Percentiles rank a stretch among this genome's conserved stretches.
These are phyloP conservation scores for Nannospalax galili DNA, from an alignment of 2,113 vertebrate genomes.

Conservation along the genomic window DNA sequence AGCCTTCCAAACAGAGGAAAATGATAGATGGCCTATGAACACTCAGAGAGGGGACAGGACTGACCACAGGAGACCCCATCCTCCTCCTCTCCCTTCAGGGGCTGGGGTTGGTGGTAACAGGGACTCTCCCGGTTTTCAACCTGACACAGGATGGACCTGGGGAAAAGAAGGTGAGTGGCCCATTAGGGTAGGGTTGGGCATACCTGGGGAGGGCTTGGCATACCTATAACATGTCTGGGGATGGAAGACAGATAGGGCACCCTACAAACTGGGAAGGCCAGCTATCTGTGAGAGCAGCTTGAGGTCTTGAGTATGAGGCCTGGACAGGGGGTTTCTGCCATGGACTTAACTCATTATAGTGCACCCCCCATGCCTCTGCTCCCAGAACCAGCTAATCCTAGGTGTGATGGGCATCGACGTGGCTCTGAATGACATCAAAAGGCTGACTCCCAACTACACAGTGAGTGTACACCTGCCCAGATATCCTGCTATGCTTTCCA, in stretches of 20 bases:
- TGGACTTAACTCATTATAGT: background rate
- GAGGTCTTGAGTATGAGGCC: background rate
- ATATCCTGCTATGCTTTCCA: background rate
- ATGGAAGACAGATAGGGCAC: background rate
- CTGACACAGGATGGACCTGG: constrained; percentile 91
- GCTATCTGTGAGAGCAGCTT: background rate
- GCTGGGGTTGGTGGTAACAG: constrained; percentile 96
- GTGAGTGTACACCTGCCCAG: constrained; percentile 83
- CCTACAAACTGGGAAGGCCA: background rate
- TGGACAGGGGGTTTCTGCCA: background rate
- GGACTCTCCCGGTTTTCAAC: constrained; percentile 98
- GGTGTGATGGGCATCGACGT: constrained; percentile 99
- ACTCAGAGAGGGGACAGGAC: background rate
- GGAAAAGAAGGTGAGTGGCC: constrained; percentile 88
- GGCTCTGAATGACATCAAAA: constrained; percentile 97
- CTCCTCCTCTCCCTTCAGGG: constrained; percentile 86
- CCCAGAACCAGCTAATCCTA: constrained; percentile 97
- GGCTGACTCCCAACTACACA: constrained; percentile 95
- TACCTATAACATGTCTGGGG: background rate
- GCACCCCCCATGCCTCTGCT: constrained; percentile 1
- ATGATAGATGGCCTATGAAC: background rate
- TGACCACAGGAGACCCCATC: background rate
- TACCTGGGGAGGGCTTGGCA: background rate
- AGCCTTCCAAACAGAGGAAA: background rate
- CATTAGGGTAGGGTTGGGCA: background rate